Evolutionary conservation across 1,140 invertebrate genomes (phyloP).

Genomic region (Nylanderia fulva): DNA sequence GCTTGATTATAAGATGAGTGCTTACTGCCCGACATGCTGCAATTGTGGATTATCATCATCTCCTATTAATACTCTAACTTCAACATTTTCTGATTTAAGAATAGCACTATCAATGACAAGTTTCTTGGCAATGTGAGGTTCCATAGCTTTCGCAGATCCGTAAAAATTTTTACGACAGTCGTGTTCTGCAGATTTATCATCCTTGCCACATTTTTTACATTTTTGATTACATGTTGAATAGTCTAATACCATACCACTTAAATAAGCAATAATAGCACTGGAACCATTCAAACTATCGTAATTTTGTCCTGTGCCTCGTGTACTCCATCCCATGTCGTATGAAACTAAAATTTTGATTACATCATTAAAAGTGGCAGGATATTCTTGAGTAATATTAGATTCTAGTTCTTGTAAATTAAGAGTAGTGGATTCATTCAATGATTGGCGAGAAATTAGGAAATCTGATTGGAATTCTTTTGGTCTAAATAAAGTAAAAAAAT

Average conservation of each 20-base stretch:
- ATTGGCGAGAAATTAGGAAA: too few relatives aligned
- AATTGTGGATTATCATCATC: background rate
- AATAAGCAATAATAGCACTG: background rate
- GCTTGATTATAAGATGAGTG: background rate
- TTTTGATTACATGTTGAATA: slow-evolving; percentile 32
- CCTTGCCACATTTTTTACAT: slow-evolving; percentile 5
- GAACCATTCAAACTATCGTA: slow-evolving; percentile 5
- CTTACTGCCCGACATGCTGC: background rate
- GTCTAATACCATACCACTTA: background rate
- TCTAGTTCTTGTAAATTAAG: too few relatives aligned
- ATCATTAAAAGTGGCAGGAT: too few relatives aligned
- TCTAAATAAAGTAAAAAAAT: too few relatives aligned
- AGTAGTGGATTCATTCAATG: too few relatives aligned
- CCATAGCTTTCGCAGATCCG: slow-evolving; percentile 15
- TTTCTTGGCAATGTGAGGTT: background rate
- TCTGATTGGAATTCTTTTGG: too few relatives aligned
- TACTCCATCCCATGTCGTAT: slow-evolving; percentile 45
- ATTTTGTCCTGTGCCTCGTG: slow-evolving; percentile 8
- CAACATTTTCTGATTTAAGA: background rate
- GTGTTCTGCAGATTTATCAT: background rate
- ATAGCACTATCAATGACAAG: background rate
- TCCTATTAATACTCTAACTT: background rate
- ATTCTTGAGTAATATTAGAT: too few relatives aligned
- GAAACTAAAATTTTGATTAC: too few relatives aligned
- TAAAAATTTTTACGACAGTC: slow-evolving; percentile 31